phyloP scores from a whole-genome alignment of 2,113 vertebrate species.

The Candoia aspera region DNA sequence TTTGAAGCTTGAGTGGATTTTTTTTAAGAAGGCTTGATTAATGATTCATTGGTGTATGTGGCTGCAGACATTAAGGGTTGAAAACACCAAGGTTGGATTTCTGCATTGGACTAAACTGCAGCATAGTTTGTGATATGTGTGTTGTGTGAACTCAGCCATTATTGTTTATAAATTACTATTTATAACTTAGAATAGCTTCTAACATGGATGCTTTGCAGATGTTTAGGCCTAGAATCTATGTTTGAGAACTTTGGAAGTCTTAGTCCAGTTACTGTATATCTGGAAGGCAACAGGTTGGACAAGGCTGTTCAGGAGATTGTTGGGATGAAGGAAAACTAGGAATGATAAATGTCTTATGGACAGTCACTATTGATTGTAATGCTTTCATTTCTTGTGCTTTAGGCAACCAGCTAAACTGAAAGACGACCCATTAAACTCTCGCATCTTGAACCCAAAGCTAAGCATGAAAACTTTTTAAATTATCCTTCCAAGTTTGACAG shows the following conservation, averaged over 20 bases:
- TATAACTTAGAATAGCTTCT: background rate
- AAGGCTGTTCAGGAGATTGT: background rate
- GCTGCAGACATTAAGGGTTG: background rate
- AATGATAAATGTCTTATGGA: background rate
- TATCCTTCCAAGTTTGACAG: background rate
- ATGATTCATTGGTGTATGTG: background rate
- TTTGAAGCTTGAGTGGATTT: background rate
- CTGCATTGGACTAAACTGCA: background rate
- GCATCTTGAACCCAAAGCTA: too few species aligned
- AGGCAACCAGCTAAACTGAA: background rate
- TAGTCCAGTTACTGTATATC: background rate
- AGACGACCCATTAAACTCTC: background rate
- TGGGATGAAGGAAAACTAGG: background rate
- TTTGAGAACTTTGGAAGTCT: background rate
- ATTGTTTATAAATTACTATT: background rate
- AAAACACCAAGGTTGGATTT: background rate
- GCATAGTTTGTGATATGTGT: background rate
- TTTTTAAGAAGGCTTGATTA: background rate
- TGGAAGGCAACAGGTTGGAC: background rate
- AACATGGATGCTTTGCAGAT: background rate
- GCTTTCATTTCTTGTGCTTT: background rate
- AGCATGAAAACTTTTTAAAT: background rate
- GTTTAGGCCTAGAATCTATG: background rate
- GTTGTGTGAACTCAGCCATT: background rate
- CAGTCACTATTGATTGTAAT: background rate